phyloP scores from a whole-genome alignment of 1,140 invertebrate genomes.

The Drosophila subobscura region DNA sequence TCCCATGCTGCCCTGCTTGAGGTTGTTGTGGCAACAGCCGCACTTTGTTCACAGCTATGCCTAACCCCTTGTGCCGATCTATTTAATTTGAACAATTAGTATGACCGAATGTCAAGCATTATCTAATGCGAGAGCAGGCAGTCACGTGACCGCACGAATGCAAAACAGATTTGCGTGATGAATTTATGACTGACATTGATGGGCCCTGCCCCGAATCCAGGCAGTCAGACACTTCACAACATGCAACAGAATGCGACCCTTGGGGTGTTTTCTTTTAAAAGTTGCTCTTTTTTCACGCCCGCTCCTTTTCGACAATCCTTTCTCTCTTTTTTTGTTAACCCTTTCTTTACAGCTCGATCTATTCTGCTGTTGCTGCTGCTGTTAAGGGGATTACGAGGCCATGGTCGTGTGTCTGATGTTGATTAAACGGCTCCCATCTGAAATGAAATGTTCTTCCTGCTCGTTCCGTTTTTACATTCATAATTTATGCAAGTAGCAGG shows the following conservation, averaged over 20 bases:
- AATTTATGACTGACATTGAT: constrained; percentile 82
- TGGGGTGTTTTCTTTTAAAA: constrained; percentile 39
- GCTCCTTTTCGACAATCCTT: constrained; percentile 26
- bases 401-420: constrained; percentile 70
- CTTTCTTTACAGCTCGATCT: constrained; percentile 65
- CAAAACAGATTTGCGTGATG: constrained; percentile 81
- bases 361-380: constrained; percentile 22
- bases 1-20: not conserved
- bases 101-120: constrained; percentile 68
- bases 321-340: constrained; percentile 42
- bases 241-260: constrained; percentile 33
- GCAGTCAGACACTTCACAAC: constrained; percentile 58
- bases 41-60: constrained; percentile 53
- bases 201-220: constrained; percentile 32
- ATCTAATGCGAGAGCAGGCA: constrained; percentile 57
- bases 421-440: constrained; percentile 66
- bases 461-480: constrained; percentile 24
- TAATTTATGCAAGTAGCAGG: constrained; percentile 76
- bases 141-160: constrained; percentile 78
- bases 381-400: constrained; percentile 59
- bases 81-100: constrained; percentile 78
- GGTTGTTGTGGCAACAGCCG: constrained; percentile 66
- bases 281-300: constrained; percentile 79
- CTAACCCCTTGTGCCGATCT: constrained; percentile 39
- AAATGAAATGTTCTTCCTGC: constrained; percentile 1